A percentile compares a stretch with the other conserved stretches of the same genome.
Conservation (phyloP, 2,888 invertebrate species). For the Synergus itoensis region DNA sequence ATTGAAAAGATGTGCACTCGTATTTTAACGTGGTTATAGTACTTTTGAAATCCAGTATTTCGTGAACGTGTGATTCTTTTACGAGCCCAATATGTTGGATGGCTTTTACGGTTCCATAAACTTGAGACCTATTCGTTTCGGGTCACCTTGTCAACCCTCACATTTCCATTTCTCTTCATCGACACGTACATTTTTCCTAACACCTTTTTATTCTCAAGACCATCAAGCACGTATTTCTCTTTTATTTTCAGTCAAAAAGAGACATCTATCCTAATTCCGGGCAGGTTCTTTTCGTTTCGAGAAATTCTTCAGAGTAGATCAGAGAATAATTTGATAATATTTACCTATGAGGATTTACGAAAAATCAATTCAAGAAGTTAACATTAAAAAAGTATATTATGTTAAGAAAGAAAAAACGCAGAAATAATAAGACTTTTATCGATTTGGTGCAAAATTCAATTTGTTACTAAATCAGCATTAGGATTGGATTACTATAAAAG, state of each 20-base stretch:
- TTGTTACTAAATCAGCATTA: no score
- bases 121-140: constrained; percentile 13
- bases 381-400: no score
- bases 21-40: background rate
- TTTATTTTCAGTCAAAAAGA: background rate
- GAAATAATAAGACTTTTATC: background rate
- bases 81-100: constrained; percentile 58
- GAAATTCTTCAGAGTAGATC: background rate
- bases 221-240: background rate
- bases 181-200: background rate
- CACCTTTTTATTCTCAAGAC: background rate
- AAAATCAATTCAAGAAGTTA: no score
- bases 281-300: background rate
- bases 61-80: constrained; percentile 56
- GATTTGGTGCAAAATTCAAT: background rate
- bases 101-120: constrained; percentile 63
- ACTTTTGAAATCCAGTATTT: constrained; percentile 48
- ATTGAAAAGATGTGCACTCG: background rate
- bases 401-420: no score
- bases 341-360: background rate
- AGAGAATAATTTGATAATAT: background rate
- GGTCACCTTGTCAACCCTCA: background rate
- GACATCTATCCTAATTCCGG: background rate
- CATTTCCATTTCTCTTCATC: background rate
- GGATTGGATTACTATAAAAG: no score